Base-by-base conservation (phyloP, 2,113 vertebrate species). In the Etheostoma spectabile region DNA sequence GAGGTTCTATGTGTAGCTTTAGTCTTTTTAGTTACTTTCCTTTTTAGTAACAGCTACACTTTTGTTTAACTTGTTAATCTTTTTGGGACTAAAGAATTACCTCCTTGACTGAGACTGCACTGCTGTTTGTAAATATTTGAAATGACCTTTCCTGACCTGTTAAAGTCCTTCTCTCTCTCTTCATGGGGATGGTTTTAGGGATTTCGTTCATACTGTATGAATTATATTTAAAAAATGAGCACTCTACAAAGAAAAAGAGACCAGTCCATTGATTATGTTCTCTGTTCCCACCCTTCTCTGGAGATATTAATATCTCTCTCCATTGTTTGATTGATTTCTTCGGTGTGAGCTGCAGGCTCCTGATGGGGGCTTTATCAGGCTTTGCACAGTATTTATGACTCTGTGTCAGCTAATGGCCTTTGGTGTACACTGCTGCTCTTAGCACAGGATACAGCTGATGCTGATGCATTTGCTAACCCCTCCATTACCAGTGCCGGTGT, bases 321-420 rank as follows among this genome's bases (percentile, higher is more conserved):
- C 64, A 52, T 75, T 77, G 83, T 89, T 86, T 77, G 72, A 94
- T 94, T 92, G 91, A 94, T 94, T 93, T 93, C 74, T 86, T 78
- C 19, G 5, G 65, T 77, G 73, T 66, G 78, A 86, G 75, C 85
- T 72, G 66, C 69, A 76, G 67, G 53, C 88, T 88, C 71, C 84
- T 84, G 82, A 81, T 33, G 8, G 79, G 60, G 69, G 82, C 83
- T 93, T 94, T 93, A 94, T 93, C 90, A 83, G 88, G 86, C 89
- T 80, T 92, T 89, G 86, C 84, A 79, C 86, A 71, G 80, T 81
- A n/a, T 94, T 94, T 94, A 93, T 90, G 92, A 88, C 88, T 82
- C 60, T 46, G 56, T 88, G 90, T 91, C 86, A 67, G 79, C 79
- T 93, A 92, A 93, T 92, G 89, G 91, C 78, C 77, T 71, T 72